Percentiles rank a stretch among this genome's conserved stretches.
Evolutionary conservation across 2,113 vertebrate species (phyloP).

Genomic region (Pelecanoides urinatrix): DNA sequence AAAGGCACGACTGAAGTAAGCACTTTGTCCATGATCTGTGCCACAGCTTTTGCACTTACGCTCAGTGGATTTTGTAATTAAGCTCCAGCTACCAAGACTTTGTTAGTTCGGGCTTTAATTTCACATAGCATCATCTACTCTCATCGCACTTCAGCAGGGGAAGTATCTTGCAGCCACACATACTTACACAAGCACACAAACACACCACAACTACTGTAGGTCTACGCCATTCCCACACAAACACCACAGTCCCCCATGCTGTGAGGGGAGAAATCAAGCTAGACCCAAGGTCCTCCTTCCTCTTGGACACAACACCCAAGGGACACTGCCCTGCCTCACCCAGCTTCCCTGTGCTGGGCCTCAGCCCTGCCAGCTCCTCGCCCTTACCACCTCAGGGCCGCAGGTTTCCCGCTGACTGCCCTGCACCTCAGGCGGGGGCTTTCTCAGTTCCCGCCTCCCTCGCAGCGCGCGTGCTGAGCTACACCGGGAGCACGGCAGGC

Average conservation of each 20-base stretch:
- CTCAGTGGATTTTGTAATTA: neutral
- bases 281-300: neutral
- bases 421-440: neutral
- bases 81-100: neutral
- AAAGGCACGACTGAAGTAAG: neutral
- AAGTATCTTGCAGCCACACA: neutral
- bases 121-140: neutral
- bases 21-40: neutral
- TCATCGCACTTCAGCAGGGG: neutral
- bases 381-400: rapidly evolving
- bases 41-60: neutral
- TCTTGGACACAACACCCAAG: neutral
- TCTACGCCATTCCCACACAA: neutral
- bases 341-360: neutral
- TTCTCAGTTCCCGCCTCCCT: neutral
- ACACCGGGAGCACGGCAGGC: rapidly evolving
- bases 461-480: neutral
- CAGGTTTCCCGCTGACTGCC: too few species aligned
- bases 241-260: rapidly evolving
- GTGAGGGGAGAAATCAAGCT: neutral
- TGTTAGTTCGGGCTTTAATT: neutral
- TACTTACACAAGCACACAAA: rapidly evolving
- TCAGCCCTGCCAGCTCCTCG: neutral
- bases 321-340: rapidly evolving
- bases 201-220: neutral